These are phyloP conservation scores for Lasioglossum pauxillum DNA, from an alignment of 2,888 invertebrate genomes.

Conservation along the genomic window DNA sequence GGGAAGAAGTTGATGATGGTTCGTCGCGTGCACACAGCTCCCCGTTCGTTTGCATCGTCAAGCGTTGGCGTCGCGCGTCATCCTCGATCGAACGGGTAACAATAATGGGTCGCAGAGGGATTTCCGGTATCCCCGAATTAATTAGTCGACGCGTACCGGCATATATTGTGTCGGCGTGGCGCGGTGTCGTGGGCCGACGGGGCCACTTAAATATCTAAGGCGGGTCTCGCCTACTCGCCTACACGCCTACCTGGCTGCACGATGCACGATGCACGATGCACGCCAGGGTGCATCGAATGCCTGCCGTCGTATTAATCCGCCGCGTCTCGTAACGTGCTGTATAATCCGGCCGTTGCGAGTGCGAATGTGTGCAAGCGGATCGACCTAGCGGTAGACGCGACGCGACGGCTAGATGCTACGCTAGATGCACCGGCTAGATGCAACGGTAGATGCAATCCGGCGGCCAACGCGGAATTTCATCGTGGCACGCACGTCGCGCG, in stretches of 20 bases:
- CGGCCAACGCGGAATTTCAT: constrained; percentile 51
- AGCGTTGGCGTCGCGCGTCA: constrained; percentile 2
- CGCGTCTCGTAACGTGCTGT: constrained; percentile 30
- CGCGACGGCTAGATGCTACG: background rate
- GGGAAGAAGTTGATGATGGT: background rate
- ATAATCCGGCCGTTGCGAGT: constrained; percentile 44
- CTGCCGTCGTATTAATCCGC: constrained; percentile 35
- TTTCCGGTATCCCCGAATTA: constrained; percentile 24
- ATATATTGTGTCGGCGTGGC: background rate
- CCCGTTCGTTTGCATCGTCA: background rate
- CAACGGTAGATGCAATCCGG: constrained; percentile 32
- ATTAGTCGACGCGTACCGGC: constrained; percentile 10
- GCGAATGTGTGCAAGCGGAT: constrained; percentile 39
- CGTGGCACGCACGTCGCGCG: constrained; percentile 44
- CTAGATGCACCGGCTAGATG: background rate
- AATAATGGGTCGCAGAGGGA: constrained; percentile 8
- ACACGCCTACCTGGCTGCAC: background rate
- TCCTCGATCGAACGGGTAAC: background rate
- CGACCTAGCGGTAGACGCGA: background rate
- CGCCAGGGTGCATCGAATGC: constrained; percentile 21
- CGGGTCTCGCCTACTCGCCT: background rate
- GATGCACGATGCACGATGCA: background rate
- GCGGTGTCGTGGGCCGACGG: background rate
- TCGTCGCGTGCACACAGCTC: background rate
- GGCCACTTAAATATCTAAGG: constrained; percentile 10